A percentile compares a stretch with the other conserved stretches of the same genome.
Evolutionary conservation across 2,797 vertebrate species (phyloP).

Genomic region (Todus mexicanus): DNA sequence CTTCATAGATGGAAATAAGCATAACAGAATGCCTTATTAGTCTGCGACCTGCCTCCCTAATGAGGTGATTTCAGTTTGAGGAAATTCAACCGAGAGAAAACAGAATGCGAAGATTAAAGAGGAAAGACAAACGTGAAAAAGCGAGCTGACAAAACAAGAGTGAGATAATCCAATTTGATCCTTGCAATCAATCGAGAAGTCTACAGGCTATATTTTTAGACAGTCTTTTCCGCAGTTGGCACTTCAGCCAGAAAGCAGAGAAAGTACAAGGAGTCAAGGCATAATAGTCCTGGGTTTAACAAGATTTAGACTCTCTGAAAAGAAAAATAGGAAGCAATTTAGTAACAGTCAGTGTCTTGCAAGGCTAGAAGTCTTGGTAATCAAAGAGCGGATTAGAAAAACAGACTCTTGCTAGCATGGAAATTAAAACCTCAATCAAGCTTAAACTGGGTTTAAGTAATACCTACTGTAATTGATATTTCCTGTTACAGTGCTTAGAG

Average conservation of each 20-base stretch:
- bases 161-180: neutral
- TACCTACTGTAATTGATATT: neutral
- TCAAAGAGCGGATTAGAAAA: neutral
- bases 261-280: neutral
- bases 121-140: conserved; percentile 3
- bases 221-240: neutral
- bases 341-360: neutral
- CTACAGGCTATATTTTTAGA: neutral
- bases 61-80: neutral
- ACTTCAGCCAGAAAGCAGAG: neutral
- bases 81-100: neutral
- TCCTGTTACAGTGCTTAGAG: neutral
- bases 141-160: neutral
- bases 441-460: neutral
- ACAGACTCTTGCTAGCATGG: neutral
- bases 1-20: neutral
- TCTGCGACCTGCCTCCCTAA: neutral
- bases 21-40: neutral
- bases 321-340: neutral
- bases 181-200: neutral
- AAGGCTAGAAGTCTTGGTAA: neutral
- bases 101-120: neutral
- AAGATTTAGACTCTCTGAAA: neutral
- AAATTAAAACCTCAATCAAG: neutral
- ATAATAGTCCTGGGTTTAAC: neutral